phyloP scores from a whole-genome alignment of 2,113 vertebrate species.

The Bucco capensis region DNA sequence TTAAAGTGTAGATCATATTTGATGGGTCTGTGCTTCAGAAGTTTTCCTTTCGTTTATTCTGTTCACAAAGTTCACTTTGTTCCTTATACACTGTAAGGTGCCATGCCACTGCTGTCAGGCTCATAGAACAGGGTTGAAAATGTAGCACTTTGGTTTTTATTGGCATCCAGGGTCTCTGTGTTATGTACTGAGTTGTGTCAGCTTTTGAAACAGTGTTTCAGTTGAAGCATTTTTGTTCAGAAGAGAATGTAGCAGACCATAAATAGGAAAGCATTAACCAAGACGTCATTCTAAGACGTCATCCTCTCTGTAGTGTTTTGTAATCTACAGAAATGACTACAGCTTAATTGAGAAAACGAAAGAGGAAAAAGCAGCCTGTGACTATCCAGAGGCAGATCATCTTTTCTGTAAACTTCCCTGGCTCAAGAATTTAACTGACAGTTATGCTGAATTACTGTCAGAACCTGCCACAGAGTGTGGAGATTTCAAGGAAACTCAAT shows the following conservation, averaged over 20 bases:
- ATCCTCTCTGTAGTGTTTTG: conserved; percentile 19
- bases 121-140: neutral
- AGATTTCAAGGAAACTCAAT: neutral
- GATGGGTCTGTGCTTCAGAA: neutral
- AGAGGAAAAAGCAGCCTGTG: neutral
- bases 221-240: neutral
- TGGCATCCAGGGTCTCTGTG: neutral
- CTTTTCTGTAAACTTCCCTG: neutral
- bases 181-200: neutral
- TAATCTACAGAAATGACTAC: neutral
- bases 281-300: conserved; percentile 9
- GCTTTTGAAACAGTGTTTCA: neutral
- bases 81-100: neutral
- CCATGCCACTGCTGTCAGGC: neutral
- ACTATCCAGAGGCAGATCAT: neutral
- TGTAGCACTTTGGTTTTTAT: neutral
- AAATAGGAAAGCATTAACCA: conserved; percentile 1
- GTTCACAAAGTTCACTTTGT: neutral
- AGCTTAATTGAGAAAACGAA: conserved; percentile 25
- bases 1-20: neutral
- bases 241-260: neutral
- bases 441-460: neutral
- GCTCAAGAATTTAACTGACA: neutral
- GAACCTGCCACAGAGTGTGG: neutral
- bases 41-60: neutral